phyloP scores from a whole-genome alignment of 2,888 invertebrate species.

The Hydroisotoma schaefferi region DNA sequence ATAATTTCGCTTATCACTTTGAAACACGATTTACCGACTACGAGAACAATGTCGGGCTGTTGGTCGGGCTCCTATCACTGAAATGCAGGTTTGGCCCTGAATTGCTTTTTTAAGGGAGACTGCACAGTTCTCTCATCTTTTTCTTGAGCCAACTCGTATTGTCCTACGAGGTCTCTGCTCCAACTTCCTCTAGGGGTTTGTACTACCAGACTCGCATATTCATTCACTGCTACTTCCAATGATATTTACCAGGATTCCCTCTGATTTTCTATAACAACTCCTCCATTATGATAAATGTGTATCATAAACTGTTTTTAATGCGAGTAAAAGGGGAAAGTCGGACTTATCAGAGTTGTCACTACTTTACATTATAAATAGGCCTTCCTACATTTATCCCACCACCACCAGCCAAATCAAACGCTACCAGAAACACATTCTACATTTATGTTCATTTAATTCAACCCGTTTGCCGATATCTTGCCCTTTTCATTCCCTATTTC shows the following conservation, averaged over 20 bases:
- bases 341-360: not conserved
- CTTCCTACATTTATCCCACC: not conserved
- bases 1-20: conserved; percentile 37
- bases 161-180: not conserved
- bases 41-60: conserved; percentile 21
- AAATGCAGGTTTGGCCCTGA: conserved; percentile 24
- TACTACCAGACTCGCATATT: not conserved
- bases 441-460: too few species aligned
- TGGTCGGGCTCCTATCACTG: conserved; percentile 23
- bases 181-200: not conserved
- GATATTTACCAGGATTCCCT: not conserved
- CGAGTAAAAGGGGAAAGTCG: conserved; percentile 5
- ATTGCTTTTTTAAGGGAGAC: conserved; percentile 18
- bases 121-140: not conserved
- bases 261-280: not conserved
- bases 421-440: not conserved
- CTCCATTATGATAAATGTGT: conserved; percentile 5
- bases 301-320: conserved; percentile 15
- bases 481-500: too few species aligned
- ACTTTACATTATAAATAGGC: not conserved
- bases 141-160: not conserved
- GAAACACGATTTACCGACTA: conserved; percentile 35
- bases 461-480: too few species aligned
- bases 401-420: not conserved
- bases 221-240: not conserved